Evolutionary conservation across 2,888 invertebrate species (phyloP).

Genomic region (Nephrotoma flavescens): DNA sequence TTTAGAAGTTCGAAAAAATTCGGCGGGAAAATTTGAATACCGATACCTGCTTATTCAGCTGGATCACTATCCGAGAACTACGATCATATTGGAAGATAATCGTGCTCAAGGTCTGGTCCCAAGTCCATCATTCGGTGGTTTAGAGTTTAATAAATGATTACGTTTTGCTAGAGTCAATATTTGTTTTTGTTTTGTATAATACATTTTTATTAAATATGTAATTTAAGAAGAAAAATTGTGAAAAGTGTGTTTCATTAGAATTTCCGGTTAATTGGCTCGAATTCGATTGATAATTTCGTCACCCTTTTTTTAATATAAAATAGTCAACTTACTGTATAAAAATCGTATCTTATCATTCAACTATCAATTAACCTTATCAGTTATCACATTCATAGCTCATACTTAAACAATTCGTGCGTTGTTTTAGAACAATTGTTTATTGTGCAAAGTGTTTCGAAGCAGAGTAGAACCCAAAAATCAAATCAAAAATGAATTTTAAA

Average conservation of each 20-base stretch:
- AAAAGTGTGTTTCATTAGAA: background rate
- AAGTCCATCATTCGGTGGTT: background rate
- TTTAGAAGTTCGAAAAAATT: conserved; percentile 69
- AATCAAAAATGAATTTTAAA: background rate
- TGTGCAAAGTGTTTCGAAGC: background rate
- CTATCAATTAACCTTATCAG: background rate
- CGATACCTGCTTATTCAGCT: conserved; percentile 71
- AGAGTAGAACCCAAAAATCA: background rate
- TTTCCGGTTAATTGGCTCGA: background rate
- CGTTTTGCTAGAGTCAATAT: background rate
- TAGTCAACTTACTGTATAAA: background rate
- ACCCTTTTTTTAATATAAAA: background rate
- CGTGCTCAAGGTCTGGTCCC: conserved; percentile 29
- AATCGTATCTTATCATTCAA: background rate
- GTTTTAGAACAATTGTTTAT: background rate
- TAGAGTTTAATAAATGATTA: background rate
- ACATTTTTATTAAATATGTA: background rate
- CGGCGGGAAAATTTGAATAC: conserved; percentile 61
- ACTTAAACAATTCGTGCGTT: background rate
- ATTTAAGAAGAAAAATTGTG: background rate
- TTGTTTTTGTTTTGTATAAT: background rate
- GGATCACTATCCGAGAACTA: conserved; percentile 58
- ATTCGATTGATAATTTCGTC: background rate
- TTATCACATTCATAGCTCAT: background rate
- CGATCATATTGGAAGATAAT: conserved; percentile 68